Conservation (phyloP, 2,888 invertebrate species). For the Alsophila aescularia region DNA sequence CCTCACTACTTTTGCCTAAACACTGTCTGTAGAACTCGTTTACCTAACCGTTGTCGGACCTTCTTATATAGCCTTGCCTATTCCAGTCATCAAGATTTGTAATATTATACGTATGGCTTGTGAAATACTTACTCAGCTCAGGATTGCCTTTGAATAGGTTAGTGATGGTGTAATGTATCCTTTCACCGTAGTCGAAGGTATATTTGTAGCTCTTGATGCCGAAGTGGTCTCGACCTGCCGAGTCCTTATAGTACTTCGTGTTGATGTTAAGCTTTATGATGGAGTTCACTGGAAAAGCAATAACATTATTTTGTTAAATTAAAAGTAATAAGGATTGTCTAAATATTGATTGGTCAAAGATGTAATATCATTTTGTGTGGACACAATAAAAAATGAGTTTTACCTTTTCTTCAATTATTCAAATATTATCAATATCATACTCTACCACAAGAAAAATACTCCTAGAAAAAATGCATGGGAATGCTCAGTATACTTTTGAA, state of each 20-base stretch:
- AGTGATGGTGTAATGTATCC: constrained; percentile 73
- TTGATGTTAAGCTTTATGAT: constrained; percentile 76
- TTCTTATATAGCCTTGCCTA: no score
- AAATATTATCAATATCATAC: no score
- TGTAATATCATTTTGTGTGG: no score
- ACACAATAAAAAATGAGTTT: no score
- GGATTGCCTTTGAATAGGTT: constrained; percentile 79
- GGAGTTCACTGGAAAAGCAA: constrained; percentile 69
- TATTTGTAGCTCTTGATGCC: constrained; percentile 77
- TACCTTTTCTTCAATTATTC: no score
- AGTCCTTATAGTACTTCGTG: constrained; percentile 77
- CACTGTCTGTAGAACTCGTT: no score
- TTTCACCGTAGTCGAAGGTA: constrained; percentile 75
- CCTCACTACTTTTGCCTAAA: no score
- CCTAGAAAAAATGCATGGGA: no score
- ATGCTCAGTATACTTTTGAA: no score
- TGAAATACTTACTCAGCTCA: constrained; percentile 69
- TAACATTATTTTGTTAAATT: not conserved
- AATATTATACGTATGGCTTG: not conserved
- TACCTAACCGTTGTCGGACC: no score
- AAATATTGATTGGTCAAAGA: no score
- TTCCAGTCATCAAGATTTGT: not conserved
- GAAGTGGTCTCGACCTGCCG: constrained; percentile 74
- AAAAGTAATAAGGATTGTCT: not conserved
- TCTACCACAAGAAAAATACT: no score